Evolutionary conservation across 2,888 invertebrate species (phyloP).

Genomic region (Apotomis turbidana): DNA sequence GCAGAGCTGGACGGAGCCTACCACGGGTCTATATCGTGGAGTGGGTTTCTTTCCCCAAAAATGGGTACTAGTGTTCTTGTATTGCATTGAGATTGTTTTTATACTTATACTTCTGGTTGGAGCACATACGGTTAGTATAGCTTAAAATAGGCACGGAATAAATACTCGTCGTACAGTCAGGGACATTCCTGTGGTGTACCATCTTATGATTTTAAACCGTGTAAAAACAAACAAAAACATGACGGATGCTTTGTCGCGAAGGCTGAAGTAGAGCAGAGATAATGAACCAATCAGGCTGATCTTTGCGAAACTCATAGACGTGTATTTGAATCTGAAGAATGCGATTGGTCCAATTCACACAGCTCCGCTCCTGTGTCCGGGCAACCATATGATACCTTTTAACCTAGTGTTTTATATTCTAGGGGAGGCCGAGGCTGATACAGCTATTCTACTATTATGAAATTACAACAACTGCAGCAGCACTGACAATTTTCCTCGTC

Average conservation of each 20-base stretch:
- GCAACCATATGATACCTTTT: no score
- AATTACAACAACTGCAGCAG: slow-evolving; percentile 48
- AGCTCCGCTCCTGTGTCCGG: no score
- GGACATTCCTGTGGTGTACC: no score
- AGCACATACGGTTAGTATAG: slow-evolving; percentile 54
- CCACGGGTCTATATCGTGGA: slow-evolving; percentile 45
- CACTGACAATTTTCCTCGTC: slow-evolving; percentile 49
- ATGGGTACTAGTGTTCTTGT: slow-evolving; percentile 48
- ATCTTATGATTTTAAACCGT: no score
- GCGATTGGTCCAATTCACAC: no score
- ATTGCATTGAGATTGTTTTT: slow-evolving; percentile 48
- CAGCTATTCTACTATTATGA: slow-evolving; percentile 58
- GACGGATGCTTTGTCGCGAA: no score
- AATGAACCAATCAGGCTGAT: no score
- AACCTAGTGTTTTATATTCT: slow-evolving; percentile 39
- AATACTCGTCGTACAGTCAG: no score
- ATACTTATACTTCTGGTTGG: slow-evolving; percentile 53
- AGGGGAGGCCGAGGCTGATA: slow-evolving; percentile 52
- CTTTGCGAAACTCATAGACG: no score
- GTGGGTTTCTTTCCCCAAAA: slow-evolving; percentile 44
- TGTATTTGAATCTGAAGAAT: no score
- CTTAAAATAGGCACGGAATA: background rate
- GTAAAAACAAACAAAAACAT: no score
- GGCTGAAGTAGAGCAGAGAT: no score
- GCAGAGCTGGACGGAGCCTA: slow-evolving; percentile 4